Conservation (phyloP, 2,113 vertebrate genomes). For the Paramisgurnus dabryanus region DNA sequence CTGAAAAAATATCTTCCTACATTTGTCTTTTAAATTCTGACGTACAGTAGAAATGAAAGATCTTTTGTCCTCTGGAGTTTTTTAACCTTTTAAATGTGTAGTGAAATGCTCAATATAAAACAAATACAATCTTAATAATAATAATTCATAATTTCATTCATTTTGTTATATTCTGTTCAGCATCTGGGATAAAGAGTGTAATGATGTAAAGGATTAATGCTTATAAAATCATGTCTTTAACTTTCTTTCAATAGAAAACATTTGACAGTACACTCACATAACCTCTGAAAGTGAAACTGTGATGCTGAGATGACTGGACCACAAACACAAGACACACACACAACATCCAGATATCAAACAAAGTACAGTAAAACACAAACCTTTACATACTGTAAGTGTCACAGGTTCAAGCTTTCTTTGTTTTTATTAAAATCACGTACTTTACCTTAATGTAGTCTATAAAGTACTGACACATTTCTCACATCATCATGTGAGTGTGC, state of each 20-base stretch:
- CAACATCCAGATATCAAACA: constrained; percentile 5
- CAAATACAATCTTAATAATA: too few species aligned
- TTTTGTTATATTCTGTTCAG: too few species aligned
- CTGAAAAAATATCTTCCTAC: too few species aligned
- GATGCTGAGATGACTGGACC: constrained; percentile 64
- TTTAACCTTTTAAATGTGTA: too few species aligned
- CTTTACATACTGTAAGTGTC: constrained; percentile 27
- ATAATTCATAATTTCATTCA: too few species aligned
- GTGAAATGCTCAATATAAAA: too few species aligned
- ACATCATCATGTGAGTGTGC: neutral
- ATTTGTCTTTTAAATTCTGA: too few species aligned
- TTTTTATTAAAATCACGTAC: constrained; percentile 46
- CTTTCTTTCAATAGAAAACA: constrained; percentile 14
- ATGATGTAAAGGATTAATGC: too few species aligned
- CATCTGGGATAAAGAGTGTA: neutral
- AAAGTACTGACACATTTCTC: constrained; percentile 20
- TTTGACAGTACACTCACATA: constrained; percentile 30
- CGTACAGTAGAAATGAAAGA: too few species aligned
- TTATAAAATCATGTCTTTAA: neutral
- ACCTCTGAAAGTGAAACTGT: constrained; percentile 67
- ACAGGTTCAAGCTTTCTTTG: constrained; percentile 36
- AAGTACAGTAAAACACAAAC: constrained; percentile 20
- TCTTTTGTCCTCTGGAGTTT: too few species aligned
- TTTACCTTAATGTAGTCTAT: constrained; percentile 34
- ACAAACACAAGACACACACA: constrained; percentile 18